phyloP scores from a whole-genome alignment of 2,888 invertebrate species.

The Phengaris arion region DNA sequence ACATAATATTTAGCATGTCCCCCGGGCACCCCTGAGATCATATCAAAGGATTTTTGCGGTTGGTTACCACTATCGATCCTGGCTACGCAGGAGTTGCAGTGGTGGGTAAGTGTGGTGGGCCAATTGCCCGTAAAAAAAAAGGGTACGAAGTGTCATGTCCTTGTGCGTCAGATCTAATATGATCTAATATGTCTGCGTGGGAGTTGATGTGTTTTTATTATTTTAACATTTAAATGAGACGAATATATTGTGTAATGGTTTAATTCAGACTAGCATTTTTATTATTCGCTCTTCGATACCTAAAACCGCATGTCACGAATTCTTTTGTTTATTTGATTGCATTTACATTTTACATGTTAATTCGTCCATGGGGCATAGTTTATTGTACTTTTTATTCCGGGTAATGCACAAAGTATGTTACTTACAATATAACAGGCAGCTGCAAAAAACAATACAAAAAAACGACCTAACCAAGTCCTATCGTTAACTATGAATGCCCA shows the following conservation, averaged over 20 bases:
- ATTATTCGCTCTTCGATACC: neutral
- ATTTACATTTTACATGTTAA: neutral
- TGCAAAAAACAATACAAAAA: neutral
- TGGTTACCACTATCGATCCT: too few species aligned
- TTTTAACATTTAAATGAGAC: slow-evolving; percentile 24
- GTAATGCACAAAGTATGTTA: neutral
- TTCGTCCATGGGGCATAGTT: neutral
- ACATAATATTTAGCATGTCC: too few species aligned
- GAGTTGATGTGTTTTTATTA: slow-evolving; percentile 18
- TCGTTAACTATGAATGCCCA: too few species aligned
- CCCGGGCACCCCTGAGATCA: too few species aligned
- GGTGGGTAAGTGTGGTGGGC: too few species aligned
- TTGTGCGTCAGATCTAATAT: neutral
- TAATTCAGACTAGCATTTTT: neutral
- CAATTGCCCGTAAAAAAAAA: too few species aligned
- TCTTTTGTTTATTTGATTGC: neutral
- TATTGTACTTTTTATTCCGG: neutral
- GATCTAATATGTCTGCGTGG: neutral
- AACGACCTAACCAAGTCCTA: neutral
- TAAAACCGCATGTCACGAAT: neutral
- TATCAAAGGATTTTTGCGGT: too few species aligned
- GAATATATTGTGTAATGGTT: slow-evolving; percentile 13
- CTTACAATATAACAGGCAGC: neutral
- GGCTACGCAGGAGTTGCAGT: too few species aligned
- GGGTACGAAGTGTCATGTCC: neutral